A percentile compares a stretch with the other conserved stretches of the same genome.
Evolutionary conservation across 2,888 invertebrate species (phyloP).

Genomic region (Macrosoma leucophasiata): DNA sequence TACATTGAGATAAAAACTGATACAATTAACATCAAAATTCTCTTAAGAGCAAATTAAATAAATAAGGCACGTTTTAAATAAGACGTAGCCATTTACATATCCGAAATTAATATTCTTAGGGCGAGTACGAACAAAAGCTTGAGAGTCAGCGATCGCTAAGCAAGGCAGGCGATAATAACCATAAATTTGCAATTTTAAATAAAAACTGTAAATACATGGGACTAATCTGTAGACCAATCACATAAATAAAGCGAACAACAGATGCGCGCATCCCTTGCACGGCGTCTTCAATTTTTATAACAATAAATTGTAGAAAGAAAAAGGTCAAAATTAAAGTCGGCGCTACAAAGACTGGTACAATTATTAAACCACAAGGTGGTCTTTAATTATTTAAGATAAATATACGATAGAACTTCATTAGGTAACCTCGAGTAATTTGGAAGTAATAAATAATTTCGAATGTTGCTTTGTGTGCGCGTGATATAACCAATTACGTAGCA

Average conservation of each 20-base stretch:
- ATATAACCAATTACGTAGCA: constrained; percentile 37
- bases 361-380: constrained; percentile 59
- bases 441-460: constrained; percentile 48
- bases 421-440: constrained; percentile 39
- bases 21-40: no score
- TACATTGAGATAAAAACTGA: no score
- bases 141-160: no score
- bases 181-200: constrained; percentile 66
- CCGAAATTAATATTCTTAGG: no score
- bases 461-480: constrained; percentile 38
- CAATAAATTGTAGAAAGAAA: constrained; percentile 57
- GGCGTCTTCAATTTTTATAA: constrained; percentile 54
- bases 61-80: no score
- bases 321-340: constrained; percentile 48
- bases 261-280: constrained; percentile 48
- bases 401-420: constrained; percentile 66
- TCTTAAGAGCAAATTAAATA: no score
- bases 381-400: constrained; percentile 65
- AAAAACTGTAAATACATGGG: constrained; percentile 48
- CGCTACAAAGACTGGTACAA: constrained; percentile 58
- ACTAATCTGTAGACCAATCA: constrained; percentile 56
- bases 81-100: no score
- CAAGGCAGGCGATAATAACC: constrained; percentile 42
- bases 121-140: no score
- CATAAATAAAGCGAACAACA: constrained; percentile 67